Conservation (phyloP, 2,797 vertebrate species). For the Tangara arthus region DNA sequence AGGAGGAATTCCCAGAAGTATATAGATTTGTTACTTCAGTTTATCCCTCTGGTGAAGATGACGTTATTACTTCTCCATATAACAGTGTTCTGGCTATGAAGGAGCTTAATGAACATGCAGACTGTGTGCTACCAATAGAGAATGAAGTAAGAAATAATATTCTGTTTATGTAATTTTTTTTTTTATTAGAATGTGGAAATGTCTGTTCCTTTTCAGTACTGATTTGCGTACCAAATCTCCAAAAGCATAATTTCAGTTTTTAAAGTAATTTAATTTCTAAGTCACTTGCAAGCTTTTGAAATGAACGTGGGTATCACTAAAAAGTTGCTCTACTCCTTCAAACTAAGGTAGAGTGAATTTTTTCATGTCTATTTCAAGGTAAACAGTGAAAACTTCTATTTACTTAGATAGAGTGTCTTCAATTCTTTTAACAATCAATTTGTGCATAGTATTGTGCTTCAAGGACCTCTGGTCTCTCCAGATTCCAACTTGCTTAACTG, state of each 20-base stretch:
- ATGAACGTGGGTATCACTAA: not conserved
- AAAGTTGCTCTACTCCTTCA: not conserved
- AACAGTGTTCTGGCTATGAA: slow-evolving; percentile 95
- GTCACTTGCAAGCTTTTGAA: not conserved
- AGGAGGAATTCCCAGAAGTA: slow-evolving; percentile 95
- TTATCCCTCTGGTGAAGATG: slow-evolving; percentile 92
- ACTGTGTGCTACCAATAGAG: slow-evolving; percentile 94
- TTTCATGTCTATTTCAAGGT: not conserved
- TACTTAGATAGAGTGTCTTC: not conserved
- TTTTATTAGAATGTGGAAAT: not conserved
- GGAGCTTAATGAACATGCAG: slow-evolving; percentile 91
- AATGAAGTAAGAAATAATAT: slow-evolving; percentile 84
- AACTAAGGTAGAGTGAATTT: not conserved
- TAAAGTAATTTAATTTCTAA: not conserved
- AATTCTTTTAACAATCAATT: not conserved
- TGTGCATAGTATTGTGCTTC: not conserved
- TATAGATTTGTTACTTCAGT: slow-evolving; percentile 90
- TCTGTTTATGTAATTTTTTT: not conserved
- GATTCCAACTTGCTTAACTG: not conserved
- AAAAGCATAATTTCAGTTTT: not conserved
- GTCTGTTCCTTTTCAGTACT: not conserved
- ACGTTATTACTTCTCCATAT: slow-evolving; percentile 96
- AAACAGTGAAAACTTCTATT: not conserved
- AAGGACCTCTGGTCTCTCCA: not conserved
- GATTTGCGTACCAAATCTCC: not conserved